These are phyloP conservation scores for Cranoglanis bouderius DNA, from an alignment of 2,113 vertebrate species.

Conservation along the genomic window DNA sequence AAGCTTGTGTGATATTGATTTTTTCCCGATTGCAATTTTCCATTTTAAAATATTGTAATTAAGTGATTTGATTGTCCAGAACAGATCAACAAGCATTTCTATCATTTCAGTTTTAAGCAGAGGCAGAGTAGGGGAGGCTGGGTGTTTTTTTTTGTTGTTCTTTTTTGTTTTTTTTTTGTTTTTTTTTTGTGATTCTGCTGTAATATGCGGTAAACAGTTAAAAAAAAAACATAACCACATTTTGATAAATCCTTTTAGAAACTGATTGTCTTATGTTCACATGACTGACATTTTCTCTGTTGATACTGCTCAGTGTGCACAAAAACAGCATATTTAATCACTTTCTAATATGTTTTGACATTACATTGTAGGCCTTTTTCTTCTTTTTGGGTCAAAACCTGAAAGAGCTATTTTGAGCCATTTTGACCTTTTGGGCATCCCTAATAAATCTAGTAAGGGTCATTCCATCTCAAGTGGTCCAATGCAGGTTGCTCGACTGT, in stretches of 20 bases:
- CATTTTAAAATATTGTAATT: slow-evolving; percentile 29
- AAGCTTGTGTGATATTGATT: background rate
- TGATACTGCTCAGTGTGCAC: background rate
- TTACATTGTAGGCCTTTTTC: no score
- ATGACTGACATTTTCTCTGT: background rate
- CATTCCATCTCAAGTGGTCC: no score
- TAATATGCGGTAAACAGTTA: background rate
- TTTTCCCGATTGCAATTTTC: background rate
- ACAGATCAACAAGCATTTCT: background rate
- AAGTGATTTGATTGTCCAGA: slow-evolving; percentile 54
- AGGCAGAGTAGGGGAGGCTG: background rate
- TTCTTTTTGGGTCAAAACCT: no score
- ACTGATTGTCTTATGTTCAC: background rate
- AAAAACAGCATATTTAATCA: no score
- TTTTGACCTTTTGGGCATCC: no score
- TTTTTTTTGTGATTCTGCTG: background rate
- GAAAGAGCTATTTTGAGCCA: no score
- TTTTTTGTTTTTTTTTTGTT: no score
- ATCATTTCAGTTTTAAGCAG: background rate
- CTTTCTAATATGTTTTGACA: no score
- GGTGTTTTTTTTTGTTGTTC: no score
- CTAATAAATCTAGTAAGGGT: no score
- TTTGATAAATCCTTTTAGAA: background rate
- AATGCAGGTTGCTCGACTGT: no score
- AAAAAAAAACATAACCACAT: background rate